phyloP scores from a whole-genome alignment of 1,140 invertebrate species.

The Scaptodrosophila lebanonensis region DNA sequence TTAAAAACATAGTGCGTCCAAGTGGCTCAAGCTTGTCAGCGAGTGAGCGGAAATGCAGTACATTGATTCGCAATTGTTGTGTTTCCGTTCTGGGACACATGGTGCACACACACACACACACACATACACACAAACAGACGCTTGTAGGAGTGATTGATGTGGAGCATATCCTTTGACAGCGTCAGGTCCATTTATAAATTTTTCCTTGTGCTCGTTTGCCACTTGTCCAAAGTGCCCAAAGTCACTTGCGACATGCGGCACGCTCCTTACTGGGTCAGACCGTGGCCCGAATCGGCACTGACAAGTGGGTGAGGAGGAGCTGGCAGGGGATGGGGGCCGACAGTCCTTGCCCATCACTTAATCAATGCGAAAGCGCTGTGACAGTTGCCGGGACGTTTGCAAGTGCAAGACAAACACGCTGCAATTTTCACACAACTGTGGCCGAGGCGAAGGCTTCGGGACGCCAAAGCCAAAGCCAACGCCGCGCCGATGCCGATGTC shows the following conservation, averaged over 20 bases:
- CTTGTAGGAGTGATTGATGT: conserved; percentile 44
- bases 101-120: too few species aligned
- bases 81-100: conserved; percentile 10
- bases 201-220: background rate
- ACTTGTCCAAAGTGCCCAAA: background rate
- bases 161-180: conserved; percentile 26
- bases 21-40: background rate
- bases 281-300: too few species aligned
- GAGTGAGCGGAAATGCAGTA: conserved; percentile 10
- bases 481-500: conserved; percentile 5
- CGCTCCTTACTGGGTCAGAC: background rate
- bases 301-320: too few species aligned
- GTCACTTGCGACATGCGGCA: too few species aligned
- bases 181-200: conserved; percentile 1
- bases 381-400: conserved; percentile 35
- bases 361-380: conserved; percentile 52
- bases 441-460: conserved; percentile 11
- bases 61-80: conserved; percentile 14
- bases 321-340: too few species aligned
- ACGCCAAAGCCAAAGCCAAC: background rate
- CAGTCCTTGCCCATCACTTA: conserved; percentile 16
- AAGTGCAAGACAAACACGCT: conserved; percentile 53
- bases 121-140: too few species aligned
- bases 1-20: background rate
- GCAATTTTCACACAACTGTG: conserved; percentile 34